Evolutionary conservation across 1,140 invertebrate species (phyloP), one percentile per base, ranked within the genome.

Genomic region (Drosophila fuyamai): DNA sequence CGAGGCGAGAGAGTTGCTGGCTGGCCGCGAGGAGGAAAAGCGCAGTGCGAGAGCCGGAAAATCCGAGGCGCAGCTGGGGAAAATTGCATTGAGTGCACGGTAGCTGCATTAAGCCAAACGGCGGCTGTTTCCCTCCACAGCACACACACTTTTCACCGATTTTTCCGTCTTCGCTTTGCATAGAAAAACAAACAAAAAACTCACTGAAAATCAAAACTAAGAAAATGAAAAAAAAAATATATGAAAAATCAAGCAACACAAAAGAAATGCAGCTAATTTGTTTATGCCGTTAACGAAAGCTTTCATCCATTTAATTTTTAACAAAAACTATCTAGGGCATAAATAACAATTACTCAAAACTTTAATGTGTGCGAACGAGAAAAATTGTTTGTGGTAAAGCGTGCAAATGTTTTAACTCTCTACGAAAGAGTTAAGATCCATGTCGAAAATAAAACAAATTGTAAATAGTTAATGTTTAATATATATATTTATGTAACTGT

Each of bases 281-380:
- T 89, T 82, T 89, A 77, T 78, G 76, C 67, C 73, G 73, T 81
- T 86, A 89, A 84, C 68, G 53, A 54, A 88, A 89, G 84, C 84
- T 89, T 89, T 89, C 70, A 84, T 84, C 62, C 76, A 89, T 89
- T 89, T 89, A 84, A 89, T 89, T 89, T 89, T 76, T 80, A 74
- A 47, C 78, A 79, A 50, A 76, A 67, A 35, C 9, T 77, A 58
- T 80, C 67, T 83, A 71, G 44, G 59, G 36, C 38, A 80, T 67
- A 38, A 62, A 65, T 4, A 57, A 70, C 44, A 60, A 47, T 35
- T 57, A 71, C 36, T 57, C 8, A n/a, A 62, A 50, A 23, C 5
- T 48, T 41, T 48, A 48, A n/a, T 36, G 61, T 35, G 38, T 44
- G 38, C 23, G 43, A 23, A 46, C 23, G 29, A 47, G 23, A 27